A percentile compares a stretch with the other conserved stretches of the same genome.
phyloP scores from a whole-genome alignment of 1,140 invertebrate species.

The Drosophila orosa region DNA sequence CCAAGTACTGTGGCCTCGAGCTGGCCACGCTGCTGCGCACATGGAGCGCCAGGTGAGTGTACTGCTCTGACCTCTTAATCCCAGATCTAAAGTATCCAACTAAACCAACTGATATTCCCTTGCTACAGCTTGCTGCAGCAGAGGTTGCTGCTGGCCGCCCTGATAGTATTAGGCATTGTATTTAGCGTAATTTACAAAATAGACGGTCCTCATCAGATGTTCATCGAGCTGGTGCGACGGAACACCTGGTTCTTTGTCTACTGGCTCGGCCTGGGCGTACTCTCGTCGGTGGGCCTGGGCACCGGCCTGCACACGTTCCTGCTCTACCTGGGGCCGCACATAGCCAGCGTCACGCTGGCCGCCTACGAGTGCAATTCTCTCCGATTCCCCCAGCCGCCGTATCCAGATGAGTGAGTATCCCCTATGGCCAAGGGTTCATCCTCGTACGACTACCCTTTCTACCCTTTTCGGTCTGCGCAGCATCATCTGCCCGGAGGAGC shows the following conservation, averaged over 20 bases:
- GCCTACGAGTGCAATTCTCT: slow-evolving; percentile 98
- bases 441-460: background rate
- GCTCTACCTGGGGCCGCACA: slow-evolving; percentile 96
- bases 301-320: slow-evolving; percentile 99
- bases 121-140: slow-evolving; percentile 85
- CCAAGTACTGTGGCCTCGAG: slow-evolving; percentile 94
- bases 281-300: slow-evolving; percentile 98
- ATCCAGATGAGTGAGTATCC: slow-evolving; percentile 91
- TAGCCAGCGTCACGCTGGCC: slow-evolving; percentile 97
- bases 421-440: too few relatives aligned
- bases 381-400: slow-evolving; percentile 96
- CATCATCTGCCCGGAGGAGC: slow-evolving; percentile 90
- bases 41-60: slow-evolving; percentile 85
- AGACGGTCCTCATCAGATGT: slow-evolving; percentile 85
- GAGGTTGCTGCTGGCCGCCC: slow-evolving; percentile 84
- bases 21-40: slow-evolving; percentile 87
- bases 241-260: slow-evolving; percentile 92
- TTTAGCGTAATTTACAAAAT: slow-evolving; percentile 84
- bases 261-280: slow-evolving; percentile 97
- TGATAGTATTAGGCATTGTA: slow-evolving; percentile 84
- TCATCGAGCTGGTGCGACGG: slow-evolving; percentile 84
- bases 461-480: slow-evolving; percentile 79
- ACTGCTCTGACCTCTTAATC: background rate
- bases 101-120: slow-evolving; percentile 47
- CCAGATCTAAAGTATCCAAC: background rate